A percentile compares a stretch with the other conserved stretches of the same genome.
Conservation (phyloP, 2,888 invertebrate genomes). For the Pandemis heparana region DNA sequence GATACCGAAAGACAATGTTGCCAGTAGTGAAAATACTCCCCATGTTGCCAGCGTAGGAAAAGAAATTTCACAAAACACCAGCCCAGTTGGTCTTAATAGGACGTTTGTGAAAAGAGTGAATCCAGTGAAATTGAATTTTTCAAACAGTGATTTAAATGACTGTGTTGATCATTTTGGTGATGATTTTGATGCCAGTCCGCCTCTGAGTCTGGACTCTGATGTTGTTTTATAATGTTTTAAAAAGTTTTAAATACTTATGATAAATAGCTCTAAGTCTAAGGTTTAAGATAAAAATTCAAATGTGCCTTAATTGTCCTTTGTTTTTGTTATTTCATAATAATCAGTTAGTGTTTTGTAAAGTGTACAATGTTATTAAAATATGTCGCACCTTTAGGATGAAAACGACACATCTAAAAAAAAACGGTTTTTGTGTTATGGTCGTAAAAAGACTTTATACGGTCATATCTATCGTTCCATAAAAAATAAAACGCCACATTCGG, state of each 20-base stretch:
- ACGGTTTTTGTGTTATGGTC: no score
- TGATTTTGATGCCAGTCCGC: slow-evolving; percentile 76
- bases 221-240: neutral
- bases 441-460: no score
- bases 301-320: slow-evolving; percentile 11
- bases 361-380: slow-evolving; percentile 28
- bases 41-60: slow-evolving; percentile 46
- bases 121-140: slow-evolving; percentile 68
- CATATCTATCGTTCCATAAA: no score
- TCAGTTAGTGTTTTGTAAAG: slow-evolving; percentile 3
- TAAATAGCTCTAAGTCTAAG: neutral
- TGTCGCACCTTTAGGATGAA: no score
- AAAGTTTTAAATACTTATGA: neutral
- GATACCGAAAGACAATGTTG: slow-evolving; percentile 53
- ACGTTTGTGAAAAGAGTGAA: slow-evolving; percentile 62
- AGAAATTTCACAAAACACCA: slow-evolving; percentile 50
- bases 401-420: no score
- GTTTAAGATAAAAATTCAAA: neutral
- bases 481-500: no score
- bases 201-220: slow-evolving; percentile 72
- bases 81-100: slow-evolving; percentile 61
- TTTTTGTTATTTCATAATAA: slow-evolving; percentile 20
- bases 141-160: slow-evolving; percentile 50
- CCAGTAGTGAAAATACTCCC: slow-evolving; percentile 46
- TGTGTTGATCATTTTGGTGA: slow-evolving; percentile 70